Evolutionary conservation across 2,797 vertebrate species (phyloP).

Genomic region (Lemur catta): DNA sequence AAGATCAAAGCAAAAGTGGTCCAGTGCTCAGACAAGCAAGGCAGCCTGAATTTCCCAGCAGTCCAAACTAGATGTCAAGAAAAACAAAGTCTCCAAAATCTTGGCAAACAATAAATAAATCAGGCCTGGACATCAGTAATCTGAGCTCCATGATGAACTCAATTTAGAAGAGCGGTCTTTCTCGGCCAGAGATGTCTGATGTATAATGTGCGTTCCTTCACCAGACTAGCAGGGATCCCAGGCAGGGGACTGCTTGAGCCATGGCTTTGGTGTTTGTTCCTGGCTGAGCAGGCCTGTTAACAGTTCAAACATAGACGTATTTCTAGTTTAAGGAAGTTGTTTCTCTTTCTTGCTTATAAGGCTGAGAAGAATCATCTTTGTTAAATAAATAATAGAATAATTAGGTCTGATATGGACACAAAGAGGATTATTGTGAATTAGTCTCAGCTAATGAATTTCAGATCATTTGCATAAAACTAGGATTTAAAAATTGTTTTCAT

Average conservation of each 20-base stretch:
- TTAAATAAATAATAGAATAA: background rate
- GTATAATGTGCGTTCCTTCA: background rate
- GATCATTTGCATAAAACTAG: background rate
- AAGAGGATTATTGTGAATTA: background rate
- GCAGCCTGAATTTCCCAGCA: background rate
- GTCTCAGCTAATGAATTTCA: conserved; percentile 23
- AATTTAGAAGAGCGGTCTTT: background rate
- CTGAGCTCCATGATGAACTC: background rate
- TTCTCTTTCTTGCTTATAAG: background rate
- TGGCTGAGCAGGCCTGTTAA: background rate
- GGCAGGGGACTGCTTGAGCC: background rate
- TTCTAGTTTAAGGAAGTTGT: background rate
- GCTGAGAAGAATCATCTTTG: background rate
- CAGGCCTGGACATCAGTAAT: background rate
- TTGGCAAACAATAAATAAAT: conserved; percentile 5
- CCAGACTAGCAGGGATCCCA: background rate
- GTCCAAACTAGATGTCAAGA: background rate
- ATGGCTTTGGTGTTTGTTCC: background rate
- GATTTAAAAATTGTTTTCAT: conserved; percentile 14
- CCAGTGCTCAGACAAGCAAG: background rate
- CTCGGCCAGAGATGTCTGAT: background rate
- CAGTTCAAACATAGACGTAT: background rate
- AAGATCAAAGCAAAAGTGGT: background rate
- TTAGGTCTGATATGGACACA: background rate
- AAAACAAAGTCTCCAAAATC: background rate